Percentiles rank a stretch among this genome's conserved stretches.
Conservation (phyloP, 2,113 vertebrate genomes). For the Nanorana parkeri region DNA sequence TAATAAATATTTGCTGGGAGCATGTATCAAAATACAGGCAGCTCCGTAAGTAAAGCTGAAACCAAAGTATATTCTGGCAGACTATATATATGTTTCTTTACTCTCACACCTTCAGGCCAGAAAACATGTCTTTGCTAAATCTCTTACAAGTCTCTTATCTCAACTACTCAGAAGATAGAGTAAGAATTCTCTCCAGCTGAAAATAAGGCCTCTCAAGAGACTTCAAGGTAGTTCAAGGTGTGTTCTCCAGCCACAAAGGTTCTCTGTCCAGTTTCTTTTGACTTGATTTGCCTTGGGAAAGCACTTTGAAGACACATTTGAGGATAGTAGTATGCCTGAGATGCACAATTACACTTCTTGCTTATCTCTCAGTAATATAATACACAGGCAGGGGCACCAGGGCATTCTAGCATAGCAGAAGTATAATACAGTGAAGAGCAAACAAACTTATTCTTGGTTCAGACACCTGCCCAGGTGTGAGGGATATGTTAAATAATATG, state of each 20-base stretch:
- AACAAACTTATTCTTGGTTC: no score
- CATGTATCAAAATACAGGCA: background rate
- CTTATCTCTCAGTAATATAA: no score
- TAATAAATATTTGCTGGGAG: no score
- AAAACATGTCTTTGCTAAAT: conserved; percentile 13
- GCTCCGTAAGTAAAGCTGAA: conserved; percentile 7
- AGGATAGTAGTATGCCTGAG: conserved; percentile 5
- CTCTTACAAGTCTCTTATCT: conserved; percentile 48
- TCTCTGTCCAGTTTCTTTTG: conserved; percentile 39
- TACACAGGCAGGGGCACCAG: no score
- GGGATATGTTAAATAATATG: no score
- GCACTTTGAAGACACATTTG: conserved; percentile 27
- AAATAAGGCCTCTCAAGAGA: conserved; percentile 30
- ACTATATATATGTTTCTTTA: conserved; percentile 6
- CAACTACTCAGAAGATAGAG: conserved; percentile 14
- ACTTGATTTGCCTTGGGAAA: conserved; percentile 37
- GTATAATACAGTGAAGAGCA: no score
- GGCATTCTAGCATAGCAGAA: no score
- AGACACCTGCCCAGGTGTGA: no score
- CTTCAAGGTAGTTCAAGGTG: conserved; percentile 44
- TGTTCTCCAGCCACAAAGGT: background rate
- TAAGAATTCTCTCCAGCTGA: conserved; percentile 16
- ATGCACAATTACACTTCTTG: conserved; percentile 18
- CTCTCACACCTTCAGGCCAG: conserved; percentile 28
- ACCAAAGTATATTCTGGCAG: background rate